Conservation (phyloP, 2,888 invertebrate species). For the Cinara cedri region DNA sequence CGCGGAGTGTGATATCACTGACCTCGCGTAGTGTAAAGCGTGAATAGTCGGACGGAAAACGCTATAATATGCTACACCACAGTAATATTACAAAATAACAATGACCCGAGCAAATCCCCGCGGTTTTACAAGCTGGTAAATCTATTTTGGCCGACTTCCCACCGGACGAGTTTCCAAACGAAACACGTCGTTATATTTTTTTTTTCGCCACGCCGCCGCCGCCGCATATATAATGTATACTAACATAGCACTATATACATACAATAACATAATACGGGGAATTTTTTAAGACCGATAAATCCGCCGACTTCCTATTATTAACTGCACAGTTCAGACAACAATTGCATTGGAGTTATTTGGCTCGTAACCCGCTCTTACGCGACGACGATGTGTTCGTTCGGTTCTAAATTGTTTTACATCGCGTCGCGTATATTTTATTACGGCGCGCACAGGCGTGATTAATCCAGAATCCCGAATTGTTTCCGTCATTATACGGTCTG, state of each 20-base stretch:
- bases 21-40: no score
- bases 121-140: no score
- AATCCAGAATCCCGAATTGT: slow-evolving; percentile 3
- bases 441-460: no score
- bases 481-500: slow-evolving; percentile 7
- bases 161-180: slow-evolving; percentile 38
- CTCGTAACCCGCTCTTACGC: slow-evolving; percentile 9
- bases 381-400: neutral
- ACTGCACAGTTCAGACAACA: slow-evolving; percentile 1
- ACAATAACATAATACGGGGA: neutral
- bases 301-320: slow-evolving; percentile 29
- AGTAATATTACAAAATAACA: no score
- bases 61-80: no score
- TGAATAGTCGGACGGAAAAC: no score
- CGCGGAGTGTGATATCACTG: no score
- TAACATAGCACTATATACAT: no score
- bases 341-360: slow-evolving; percentile 21
- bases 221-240: neutral
- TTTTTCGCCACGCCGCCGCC: neutral
- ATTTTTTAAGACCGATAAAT: slow-evolving; percentile 47
- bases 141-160: neutral
- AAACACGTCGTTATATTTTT: slow-evolving; percentile 18
- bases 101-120: no score
- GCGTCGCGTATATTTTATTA: neutral
- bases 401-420: slow-evolving; percentile 11